phyloP scores from a whole-genome alignment of 1,140 invertebrate species.

The Drosophila lini region DNA sequence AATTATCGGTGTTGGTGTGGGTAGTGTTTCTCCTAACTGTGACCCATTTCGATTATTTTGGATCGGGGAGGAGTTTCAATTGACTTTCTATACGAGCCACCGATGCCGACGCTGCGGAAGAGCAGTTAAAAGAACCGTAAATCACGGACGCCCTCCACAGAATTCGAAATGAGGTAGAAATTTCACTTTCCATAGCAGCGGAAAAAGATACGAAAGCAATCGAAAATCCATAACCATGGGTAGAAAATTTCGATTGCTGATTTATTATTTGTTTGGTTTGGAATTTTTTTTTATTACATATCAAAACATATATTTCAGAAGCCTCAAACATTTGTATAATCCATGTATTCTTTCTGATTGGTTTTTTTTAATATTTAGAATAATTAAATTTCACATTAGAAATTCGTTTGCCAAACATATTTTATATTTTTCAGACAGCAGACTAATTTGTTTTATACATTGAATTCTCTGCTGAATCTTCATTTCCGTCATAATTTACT shows the following conservation, averaged over 20 bases:
- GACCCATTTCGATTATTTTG: conserved; percentile 56
- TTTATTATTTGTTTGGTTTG: conserved; percentile 1
- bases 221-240: conserved; percentile 26
- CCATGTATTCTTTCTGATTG: no score
- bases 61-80: conserved; percentile 10
- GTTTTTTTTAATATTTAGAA: not conserved
- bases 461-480: conserved; percentile 28
- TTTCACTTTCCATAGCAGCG: conserved; percentile 64
- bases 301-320: not conserved
- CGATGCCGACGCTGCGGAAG: conserved; percentile 39
- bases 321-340: not conserved
- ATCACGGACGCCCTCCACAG: conserved; percentile 45
- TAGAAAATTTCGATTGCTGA: conserved; percentile 9
- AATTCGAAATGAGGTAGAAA: conserved; percentile 60
- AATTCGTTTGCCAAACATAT: not conserved
- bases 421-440: conserved; percentile 8
- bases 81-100: conserved; percentile 56
- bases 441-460: conserved; percentile 13
- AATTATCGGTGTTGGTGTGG: conserved; percentile 23
- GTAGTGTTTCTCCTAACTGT: conserved; percentile 18
- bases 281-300: not conserved
- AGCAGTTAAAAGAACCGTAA: conserved; percentile 71
- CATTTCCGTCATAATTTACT: conserved; percentile 29
- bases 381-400: not conserved
- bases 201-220: conserved; percentile 22